Conservation (phyloP, 1,140 invertebrate species). For the Drosophila sechellia region DNA sequence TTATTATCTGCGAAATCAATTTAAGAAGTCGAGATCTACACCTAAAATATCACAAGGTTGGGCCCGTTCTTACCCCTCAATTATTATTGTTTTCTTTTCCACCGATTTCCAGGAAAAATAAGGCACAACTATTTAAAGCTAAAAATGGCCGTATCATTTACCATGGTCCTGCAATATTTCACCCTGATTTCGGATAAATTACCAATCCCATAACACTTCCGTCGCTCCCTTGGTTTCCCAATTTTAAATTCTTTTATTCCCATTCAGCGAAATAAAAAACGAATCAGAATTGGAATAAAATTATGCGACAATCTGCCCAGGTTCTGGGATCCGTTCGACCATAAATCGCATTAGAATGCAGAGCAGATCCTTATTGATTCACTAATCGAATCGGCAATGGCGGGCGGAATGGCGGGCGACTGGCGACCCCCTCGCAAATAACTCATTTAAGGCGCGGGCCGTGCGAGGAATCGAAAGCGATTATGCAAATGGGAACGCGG, state of each 20-base stretch:
- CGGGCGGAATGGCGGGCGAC: conserved; percentile 20
- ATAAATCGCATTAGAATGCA: conserved; percentile 76
- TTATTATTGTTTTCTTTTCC: conserved; percentile 22
- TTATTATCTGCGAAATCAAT: conserved; percentile 10
- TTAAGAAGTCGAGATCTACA: conserved; percentile 1
- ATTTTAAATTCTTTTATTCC: conserved; percentile 50
- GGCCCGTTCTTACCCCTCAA: not conserved
- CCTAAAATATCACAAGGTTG: not conserved
- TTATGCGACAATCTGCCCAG: conserved; percentile 47
- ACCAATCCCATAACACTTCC: not conserved
- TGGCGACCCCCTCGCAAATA: conserved; percentile 71
- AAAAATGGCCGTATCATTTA: conserved; percentile 6
- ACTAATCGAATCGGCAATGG: conserved; percentile 63
- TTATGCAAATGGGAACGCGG: conserved; percentile 68
- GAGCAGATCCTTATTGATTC: conserved; percentile 81
- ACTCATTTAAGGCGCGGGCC: conserved; percentile 74
- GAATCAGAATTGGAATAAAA: conserved; percentile 51
- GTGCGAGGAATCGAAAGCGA: conserved; percentile 81
- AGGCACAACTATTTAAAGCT: not conserved
- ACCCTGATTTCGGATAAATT: conserved; percentile 6
- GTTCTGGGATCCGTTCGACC: conserved; percentile 22
- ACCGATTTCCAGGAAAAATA: not conserved
- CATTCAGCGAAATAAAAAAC: conserved; percentile 40
- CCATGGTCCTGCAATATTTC: conserved; percentile 2
- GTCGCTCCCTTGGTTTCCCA: not conserved